Evolutionary conservation across 2,797 vertebrate genomes (phyloP).

Genomic region (Chelonia mydas): DNA sequence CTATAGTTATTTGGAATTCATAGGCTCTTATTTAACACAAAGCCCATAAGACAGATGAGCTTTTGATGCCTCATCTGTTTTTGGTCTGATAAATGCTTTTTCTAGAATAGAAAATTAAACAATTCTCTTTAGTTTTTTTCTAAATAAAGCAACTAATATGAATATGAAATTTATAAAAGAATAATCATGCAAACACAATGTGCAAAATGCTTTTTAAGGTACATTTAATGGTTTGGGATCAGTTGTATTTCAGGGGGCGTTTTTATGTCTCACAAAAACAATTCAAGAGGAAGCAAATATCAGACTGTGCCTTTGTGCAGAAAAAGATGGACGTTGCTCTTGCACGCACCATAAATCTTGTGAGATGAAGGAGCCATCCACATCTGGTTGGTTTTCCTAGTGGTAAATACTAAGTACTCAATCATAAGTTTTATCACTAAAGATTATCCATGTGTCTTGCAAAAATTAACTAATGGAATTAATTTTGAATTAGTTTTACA

Average conservation of each 20-base stretch:
- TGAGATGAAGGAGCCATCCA: not conserved
- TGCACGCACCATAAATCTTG: not conserved
- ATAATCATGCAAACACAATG: not conserved
- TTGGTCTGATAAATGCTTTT: constrained; percentile 10
- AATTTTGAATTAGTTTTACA: not conserved
- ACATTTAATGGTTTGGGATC: not conserved
- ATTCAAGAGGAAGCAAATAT: not conserved
- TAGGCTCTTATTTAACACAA: not conserved
- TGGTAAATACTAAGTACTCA: not conserved
- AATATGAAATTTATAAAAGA: not conserved
- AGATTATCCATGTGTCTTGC: not conserved
- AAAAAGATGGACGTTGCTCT: not conserved
- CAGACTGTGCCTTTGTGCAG: not conserved
- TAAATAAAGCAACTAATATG: constrained; percentile 15
- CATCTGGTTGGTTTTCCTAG: not conserved
- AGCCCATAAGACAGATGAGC: not conserved
- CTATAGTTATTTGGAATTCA: not conserved
- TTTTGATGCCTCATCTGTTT: constrained; percentile 14
- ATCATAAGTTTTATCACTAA: not conserved
- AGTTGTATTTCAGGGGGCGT: not conserved
- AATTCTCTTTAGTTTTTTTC: not conserved
- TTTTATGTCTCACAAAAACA: not conserved
- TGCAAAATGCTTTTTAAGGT: not conserved
- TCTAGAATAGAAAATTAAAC: not conserved
- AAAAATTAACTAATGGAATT: not conserved